phyloP scores from a whole-genome alignment of 2,797 vertebrate genomes.

The Myotis myotis region DNA sequence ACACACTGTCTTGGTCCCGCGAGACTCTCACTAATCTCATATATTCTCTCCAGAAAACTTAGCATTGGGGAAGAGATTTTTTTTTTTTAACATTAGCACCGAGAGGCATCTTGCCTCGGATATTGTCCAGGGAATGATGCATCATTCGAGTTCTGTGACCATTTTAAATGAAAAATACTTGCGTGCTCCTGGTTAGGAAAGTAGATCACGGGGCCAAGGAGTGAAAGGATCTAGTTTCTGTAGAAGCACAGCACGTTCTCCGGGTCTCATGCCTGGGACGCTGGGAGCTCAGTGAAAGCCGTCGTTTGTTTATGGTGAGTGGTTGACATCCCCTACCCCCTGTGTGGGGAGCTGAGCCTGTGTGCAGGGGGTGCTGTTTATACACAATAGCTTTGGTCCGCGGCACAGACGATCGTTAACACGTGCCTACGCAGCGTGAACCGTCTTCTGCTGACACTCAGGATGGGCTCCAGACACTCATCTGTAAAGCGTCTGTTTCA shows the following conservation, averaged over 20 bases:
- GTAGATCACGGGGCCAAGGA: neutral
- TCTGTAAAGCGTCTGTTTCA: constrained; percentile 60
- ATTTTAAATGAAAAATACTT: constrained; percentile 29
- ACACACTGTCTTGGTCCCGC: neutral
- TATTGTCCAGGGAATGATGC: neutral
- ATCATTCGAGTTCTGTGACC: neutral
- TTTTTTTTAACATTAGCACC: neutral
- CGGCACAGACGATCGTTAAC: neutral
- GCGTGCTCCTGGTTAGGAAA: neutral
- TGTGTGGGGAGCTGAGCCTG: constrained; percentile 16
- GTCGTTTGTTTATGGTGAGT: neutral
- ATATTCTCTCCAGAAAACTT: neutral
- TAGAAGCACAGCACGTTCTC: neutral
- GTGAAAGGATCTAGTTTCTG: neutral
- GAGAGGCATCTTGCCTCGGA: neutral
- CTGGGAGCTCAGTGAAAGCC: neutral
- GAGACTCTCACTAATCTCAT: neutral
- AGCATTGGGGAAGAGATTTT: constrained; percentile 43
- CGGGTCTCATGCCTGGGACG: neutral
- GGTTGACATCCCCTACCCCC: neutral
- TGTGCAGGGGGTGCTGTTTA: neutral
- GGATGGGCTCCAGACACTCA: constrained; percentile 51
- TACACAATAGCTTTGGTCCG: neutral
- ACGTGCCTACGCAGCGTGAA: neutral
- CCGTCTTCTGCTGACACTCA: constrained; percentile 11